Evolutionary conservation across 2,797 vertebrate genomes (phyloP).

Genomic region (Trachurus trachurus): DNA sequence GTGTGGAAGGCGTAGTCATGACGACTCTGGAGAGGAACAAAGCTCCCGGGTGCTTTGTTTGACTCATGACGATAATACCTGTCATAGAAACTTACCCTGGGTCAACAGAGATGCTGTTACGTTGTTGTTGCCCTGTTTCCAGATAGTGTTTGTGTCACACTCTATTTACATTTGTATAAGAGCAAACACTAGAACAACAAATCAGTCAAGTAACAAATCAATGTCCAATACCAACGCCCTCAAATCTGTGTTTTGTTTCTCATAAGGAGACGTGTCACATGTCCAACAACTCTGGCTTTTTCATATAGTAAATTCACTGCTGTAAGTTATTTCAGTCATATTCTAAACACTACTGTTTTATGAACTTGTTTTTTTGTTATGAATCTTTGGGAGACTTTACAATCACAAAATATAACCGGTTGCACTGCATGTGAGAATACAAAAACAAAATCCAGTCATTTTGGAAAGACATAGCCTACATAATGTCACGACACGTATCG

Average conservation of each 20-base stretch:
- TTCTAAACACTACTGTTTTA: neutral
- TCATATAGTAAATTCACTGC: neutral
- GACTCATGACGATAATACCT: neutral
- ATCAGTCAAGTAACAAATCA: neutral
- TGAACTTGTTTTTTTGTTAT: neutral
- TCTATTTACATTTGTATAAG: neutral
- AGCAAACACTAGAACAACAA: neutral
- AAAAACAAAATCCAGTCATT: too few relatives aligned
- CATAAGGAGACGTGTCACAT: neutral
- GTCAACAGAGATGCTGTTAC: conserved; percentile 21
- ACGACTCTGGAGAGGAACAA: conserved; percentile 22
- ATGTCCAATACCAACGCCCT: conserved; percentile 7
- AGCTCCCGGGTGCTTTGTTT: conserved; percentile 43
- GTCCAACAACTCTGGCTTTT: too few relatives aligned
- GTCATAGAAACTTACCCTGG: conserved; percentile 34
- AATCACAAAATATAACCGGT: neutral
- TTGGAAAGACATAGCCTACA: too few relatives aligned
- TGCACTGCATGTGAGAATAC: too few relatives aligned
- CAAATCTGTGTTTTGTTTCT: neutral
- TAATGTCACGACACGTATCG: too few relatives aligned
- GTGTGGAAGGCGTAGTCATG: conserved; percentile 48
- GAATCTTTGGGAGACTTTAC: neutral
- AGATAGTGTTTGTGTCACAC: neutral
- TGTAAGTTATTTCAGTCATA: neutral
- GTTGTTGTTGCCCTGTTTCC: neutral